Conservation (phyloP, 2,888 invertebrate species). For the Drosophila pegasa region DNA sequence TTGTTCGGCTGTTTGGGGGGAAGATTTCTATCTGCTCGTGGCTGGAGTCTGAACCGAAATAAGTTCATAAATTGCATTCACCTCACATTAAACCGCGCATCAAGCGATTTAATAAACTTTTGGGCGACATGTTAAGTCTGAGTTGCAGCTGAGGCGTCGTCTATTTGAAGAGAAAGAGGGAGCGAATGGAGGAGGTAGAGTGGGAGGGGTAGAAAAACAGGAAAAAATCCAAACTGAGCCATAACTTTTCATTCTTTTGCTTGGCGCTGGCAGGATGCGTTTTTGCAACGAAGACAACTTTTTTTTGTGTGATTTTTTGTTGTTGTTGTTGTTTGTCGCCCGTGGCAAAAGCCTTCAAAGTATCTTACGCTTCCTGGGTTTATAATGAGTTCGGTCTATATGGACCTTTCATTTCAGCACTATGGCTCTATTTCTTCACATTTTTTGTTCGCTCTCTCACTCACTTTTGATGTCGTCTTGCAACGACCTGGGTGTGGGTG, state of each 20-base stretch:
- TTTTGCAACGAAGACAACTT: conserved; percentile 67
- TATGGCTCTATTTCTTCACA: conserved; percentile 32
- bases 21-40: conserved; percentile 17
- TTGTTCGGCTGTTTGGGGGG: conserved; percentile 5
- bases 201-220: too few species aligned
- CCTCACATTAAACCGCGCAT: conserved; percentile 40
- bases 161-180: conserved; percentile 21
- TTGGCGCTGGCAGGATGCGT: conserved; percentile 66
- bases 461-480: conserved; percentile 69
- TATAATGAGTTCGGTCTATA: conserved; percentile 71
- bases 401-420: conserved; percentile 57
- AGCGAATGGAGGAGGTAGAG: too few species aligned
- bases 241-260: conserved; percentile 68
- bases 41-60: background rate
- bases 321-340: conserved; percentile 63
- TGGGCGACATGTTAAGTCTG: conserved; percentile 33
- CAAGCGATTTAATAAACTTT: conserved; percentile 55
- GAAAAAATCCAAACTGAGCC: conserved; percentile 26
- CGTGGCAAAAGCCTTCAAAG: conserved; percentile 68
- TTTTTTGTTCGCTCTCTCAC: conserved; percentile 46
- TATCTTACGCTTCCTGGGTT: conserved; percentile 69
- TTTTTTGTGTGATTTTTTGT: conserved; percentile 15
- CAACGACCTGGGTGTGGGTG: conserved; percentile 13
- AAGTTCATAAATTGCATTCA: conserved; percentile 53
- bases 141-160: conserved; percentile 40